Evolutionary conservation across 2,113 vertebrate genomes (phyloP).

Genomic region (Pheucticus melanocephalus): DNA sequence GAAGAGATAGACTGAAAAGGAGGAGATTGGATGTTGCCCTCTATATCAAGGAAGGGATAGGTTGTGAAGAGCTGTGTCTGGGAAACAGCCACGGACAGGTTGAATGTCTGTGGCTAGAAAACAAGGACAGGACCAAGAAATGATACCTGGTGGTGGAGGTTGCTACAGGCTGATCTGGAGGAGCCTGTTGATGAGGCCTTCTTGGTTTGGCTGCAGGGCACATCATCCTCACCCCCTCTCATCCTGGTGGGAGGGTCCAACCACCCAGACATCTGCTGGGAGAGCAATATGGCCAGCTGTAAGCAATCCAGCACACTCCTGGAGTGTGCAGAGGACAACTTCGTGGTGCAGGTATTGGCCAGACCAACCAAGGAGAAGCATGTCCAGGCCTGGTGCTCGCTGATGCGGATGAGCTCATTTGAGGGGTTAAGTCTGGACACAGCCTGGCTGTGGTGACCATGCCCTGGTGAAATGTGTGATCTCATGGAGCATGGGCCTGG

Average conservation of each 20-base stretch:
- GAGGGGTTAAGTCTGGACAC: background rate
- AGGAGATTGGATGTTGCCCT: background rate
- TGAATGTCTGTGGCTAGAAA: background rate
- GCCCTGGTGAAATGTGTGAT: background rate
- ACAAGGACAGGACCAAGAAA: background rate
- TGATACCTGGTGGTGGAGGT: background rate
- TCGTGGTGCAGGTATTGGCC: background rate
- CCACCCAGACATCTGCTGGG: background rate
- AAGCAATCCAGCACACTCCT: background rate
- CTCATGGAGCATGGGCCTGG: accelerated
- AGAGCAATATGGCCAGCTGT: background rate
- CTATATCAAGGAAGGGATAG: background rate
- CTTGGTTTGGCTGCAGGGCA: background rate
- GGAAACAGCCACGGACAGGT: background rate
- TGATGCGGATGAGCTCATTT: accelerated
- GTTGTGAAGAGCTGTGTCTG: background rate
- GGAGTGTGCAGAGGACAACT: background rate
- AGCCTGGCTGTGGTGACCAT: background rate
- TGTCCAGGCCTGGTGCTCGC: background rate
- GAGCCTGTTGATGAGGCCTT: background rate
- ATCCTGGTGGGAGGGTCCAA: background rate
- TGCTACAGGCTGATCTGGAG: background rate
- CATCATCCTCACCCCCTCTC: background rate
- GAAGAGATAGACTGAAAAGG: background rate
- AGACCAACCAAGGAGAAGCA: accelerated